Evolutionary conservation across 2,888 invertebrate genomes (phyloP), one percentile per base, ranked within the genome.

Genomic region (Scrobipalpa atriplicella): DNA sequence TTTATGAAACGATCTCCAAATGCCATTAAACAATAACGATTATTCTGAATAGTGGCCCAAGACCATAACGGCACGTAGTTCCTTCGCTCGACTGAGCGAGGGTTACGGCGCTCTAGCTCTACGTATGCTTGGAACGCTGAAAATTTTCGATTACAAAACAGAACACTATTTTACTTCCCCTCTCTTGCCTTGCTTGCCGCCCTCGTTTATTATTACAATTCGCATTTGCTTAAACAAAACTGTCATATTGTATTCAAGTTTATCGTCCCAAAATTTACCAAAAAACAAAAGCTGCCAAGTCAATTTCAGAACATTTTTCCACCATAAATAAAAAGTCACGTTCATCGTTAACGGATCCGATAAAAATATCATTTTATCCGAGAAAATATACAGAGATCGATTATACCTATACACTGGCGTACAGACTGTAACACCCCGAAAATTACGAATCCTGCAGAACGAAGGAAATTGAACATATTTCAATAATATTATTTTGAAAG

Each of bases 391-490:
- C 19, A 29, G n/a, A 18, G 29, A 47, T 47, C 47, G 47, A 47
- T 29, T 29, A 29, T 62, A 41, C 58, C 5, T 29, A 29, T 62
- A 41, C 58, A 58, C 61, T 6, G 19, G 38, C 38, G 41, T 54
- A 36, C n/a, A n/a, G n/a, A n/a, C 47, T 19, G 21, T 74, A 77
- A 78, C 78, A 78, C 78, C 74, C 77, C 77, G 78, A 83, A 82
- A 86, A 88, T 85, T 29, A 87, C 83, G 70, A 84, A 83, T 82
- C 75, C 80, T 81, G 81, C 82, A 75, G 83, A 84, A 81, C 80
- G 77, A 81, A 85, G 90, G 91, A 92, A 90, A 91, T 91, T 90
- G 89, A 90, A 91, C 90, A 91, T 92, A 91, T 91, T 90, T 92
- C 90, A 92, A 92, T 91, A 90, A 89, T 83, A 87, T 91, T 87